phyloP scores from a whole-genome alignment of 2,113 vertebrate species.

The Porphyrio hochstetteri region DNA sequence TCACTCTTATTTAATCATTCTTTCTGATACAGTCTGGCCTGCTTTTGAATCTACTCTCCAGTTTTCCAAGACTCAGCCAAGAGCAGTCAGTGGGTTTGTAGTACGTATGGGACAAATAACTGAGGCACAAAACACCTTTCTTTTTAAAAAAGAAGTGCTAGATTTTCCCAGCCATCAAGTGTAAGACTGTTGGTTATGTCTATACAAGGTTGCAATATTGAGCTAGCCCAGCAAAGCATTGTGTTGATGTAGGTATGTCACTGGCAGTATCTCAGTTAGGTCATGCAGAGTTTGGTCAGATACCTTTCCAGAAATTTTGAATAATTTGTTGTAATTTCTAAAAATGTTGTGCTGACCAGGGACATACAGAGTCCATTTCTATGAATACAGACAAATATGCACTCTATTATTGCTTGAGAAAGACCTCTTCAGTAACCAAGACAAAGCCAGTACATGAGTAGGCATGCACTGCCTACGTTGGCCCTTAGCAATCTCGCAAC shows the following conservation, averaged over 20 bases:
- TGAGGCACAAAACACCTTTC: not conserved
- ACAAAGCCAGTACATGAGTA: not conserved
- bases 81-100: not conserved
- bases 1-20: not conserved
- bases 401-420: not conserved
- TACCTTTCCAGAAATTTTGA: not conserved
- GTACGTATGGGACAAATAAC: not conserved
- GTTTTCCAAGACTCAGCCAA: not conserved
- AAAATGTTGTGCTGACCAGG: not conserved
- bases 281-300: not conserved
- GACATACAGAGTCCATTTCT: not conserved
- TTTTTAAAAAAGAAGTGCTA: not conserved
- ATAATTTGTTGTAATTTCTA: not conserved
- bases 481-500: not conserved
- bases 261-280: not conserved
- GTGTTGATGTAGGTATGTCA: not conserved
- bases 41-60: not conserved
- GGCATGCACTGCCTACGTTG: not conserved
- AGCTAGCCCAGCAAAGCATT: not conserved
- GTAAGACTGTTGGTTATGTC: not conserved
- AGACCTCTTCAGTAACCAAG: not conserved
- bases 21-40: not conserved
- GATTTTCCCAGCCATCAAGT: not conserved
- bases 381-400: not conserved
- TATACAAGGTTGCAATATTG: not conserved